Conservation (phyloP, 2,797 vertebrate genomes). For the Argentina silus region DNA sequence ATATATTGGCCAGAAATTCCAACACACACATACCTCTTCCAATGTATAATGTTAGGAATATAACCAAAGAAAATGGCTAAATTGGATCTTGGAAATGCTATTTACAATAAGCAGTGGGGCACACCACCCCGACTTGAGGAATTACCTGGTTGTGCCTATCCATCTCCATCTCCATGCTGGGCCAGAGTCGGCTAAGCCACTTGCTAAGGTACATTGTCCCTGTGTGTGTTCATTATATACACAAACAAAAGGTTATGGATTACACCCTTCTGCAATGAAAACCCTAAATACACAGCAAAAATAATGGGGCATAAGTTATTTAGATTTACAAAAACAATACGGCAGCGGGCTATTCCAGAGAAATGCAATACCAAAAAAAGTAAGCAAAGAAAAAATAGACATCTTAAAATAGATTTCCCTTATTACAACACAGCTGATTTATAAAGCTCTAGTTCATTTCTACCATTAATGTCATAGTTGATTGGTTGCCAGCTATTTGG, state of each 20-base stretch:
- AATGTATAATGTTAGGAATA: background rate
- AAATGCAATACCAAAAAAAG: slow-evolving; percentile 9
- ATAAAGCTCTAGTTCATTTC: slow-evolving; percentile 54
- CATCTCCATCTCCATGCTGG: background rate
- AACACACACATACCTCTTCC: background rate
- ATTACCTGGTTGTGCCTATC: background rate
- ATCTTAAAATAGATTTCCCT: slow-evolving; percentile 63
- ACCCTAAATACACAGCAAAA: background rate
- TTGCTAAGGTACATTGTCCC: background rate
- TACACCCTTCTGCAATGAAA: background rate
- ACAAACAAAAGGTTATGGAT: slow-evolving; percentile 10
- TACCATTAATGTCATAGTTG: slow-evolving; percentile 79
- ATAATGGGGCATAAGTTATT: slow-evolving; percentile 10
- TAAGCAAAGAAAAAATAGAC: slow-evolving; percentile 38
- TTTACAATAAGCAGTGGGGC: slow-evolving; percentile 9
- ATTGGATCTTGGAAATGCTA: slow-evolving; percentile 5
- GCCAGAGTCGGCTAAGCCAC: background rate
- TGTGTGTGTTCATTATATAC: slow-evolving; percentile 14
- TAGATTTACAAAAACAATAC: slow-evolving; percentile 30
- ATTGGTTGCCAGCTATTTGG: slow-evolving; percentile 79
- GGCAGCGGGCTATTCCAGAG: slow-evolving; percentile 1
- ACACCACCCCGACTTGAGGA: background rate
- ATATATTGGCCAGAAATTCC: background rate
- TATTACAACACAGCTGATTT: slow-evolving; percentile 70
- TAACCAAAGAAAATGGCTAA: background rate